Evolutionary conservation across 2,113 vertebrate genomes (phyloP), one percentile per base, ranked within the genome.

Genomic region (Muntiacus muntjak): DNA sequence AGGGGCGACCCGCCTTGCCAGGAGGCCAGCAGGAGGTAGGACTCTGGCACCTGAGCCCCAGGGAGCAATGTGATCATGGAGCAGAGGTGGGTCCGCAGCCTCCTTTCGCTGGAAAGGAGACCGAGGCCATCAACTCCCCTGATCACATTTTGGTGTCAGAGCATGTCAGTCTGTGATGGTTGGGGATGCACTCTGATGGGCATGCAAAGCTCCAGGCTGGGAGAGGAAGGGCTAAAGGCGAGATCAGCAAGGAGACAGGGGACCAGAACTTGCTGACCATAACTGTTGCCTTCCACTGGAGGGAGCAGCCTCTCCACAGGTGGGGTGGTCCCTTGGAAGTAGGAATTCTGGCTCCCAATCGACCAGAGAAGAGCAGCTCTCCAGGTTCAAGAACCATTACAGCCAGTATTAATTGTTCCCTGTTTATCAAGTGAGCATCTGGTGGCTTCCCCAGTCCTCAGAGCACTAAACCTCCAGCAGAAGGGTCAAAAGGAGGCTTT

Each of bases 241-340:
- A 13, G 5, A 2, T 2, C 25, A 2, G n/a, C 36, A 45, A 50
- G 71, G 64, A 26, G 55, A 7, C 1, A 21, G 47, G 87, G 16
- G 14, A 47, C 7, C 0, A 47, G 36, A 57, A 50, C 36, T 40
- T 15, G 26, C 50, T 4, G 78, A 90, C 62, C 55, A 40, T 60
- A n/a, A 17, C 33, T 1, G 0, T 30, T 1, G 54, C 79, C 89
- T 43, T 93, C 96, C 94, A 96, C 97, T 90, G 45, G 95, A 57
- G 93, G 97, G 96, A 87, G 93, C 97, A 92, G 84, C 54, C 79
- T 95, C 43, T 60, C 82, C 43, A 60, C 91, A 78, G 96, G 93
- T 67, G 84, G 95, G 91, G 23, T 30, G 0, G 5, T 57, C 78
- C 89, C 62, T 40, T 0, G 13, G 87, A 92, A 97, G 57, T 50